These are phyloP conservation scores for Nasonovia ribisnigri DNA, from an alignment of 2,888 invertebrate genomes.

Conservation along the genomic window DNA sequence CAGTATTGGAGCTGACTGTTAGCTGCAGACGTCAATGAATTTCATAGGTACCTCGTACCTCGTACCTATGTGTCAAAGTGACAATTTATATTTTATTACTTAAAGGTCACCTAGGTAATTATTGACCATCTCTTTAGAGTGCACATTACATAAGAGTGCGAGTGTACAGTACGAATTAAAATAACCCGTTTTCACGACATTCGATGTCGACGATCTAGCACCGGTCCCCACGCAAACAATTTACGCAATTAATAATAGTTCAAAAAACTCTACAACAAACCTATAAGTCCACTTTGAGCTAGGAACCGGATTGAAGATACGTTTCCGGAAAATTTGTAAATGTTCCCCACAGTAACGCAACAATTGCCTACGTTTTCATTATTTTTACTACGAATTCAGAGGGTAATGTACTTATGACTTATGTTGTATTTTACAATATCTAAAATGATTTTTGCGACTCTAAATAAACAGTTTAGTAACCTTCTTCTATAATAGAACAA, in stretches of 20 bases:
- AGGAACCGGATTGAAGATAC: neutral
- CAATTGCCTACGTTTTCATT: neutral
- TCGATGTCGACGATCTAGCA: neutral
- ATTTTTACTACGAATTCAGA: neutral
- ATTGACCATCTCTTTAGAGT: neutral
- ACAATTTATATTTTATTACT: neutral
- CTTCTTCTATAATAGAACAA: neutral
- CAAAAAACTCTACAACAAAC: neutral
- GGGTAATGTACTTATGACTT: no score
- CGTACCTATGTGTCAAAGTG: neutral
- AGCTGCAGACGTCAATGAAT: neutral
- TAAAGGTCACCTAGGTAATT: neutral
- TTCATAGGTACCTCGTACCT: neutral
- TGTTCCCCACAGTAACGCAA: neutral
- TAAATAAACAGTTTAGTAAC: neutral
- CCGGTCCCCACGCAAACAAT: neutral
- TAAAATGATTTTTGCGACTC: neutral
- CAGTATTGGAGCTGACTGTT: neutral
- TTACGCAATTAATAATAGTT: neutral
- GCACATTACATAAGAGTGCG: neutral
- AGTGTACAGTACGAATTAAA: neutral
- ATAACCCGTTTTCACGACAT: neutral
- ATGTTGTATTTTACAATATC: neutral
- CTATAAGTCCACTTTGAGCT: neutral
- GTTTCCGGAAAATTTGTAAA: neutral